Evolutionary conservation across 2,888 invertebrate genomes (phyloP).

Genomic region (Pseudoips prasinana): DNA sequence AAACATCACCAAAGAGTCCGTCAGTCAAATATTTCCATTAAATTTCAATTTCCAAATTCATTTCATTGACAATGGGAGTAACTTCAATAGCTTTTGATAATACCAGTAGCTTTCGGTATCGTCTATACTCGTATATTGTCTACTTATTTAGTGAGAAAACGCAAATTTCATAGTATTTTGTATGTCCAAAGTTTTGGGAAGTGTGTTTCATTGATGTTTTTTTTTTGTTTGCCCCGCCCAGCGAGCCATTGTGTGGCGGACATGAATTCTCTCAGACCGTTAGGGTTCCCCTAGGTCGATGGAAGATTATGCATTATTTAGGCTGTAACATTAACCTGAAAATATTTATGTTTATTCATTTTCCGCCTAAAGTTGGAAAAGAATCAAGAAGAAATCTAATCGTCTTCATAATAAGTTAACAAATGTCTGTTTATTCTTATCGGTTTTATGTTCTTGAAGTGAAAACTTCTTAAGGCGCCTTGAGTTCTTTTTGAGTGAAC

Average conservation of each 20-base stretch:
- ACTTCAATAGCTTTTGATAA: constrained; percentile 32
- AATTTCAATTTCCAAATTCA: constrained; percentile 70
- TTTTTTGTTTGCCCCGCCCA: constrained; percentile 55
- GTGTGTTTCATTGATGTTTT: constrained; percentile 62
- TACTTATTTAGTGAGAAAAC: constrained; percentile 31
- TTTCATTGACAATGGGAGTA: constrained; percentile 27
- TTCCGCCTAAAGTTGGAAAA: too few species aligned
- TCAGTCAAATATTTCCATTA: constrained; percentile 61
- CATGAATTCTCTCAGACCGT: constrained; percentile 22
- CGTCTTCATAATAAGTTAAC: too few species aligned
- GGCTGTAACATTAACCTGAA: too few species aligned
- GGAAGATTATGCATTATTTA: too few species aligned
- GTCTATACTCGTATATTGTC: too few species aligned
- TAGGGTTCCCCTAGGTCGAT: constrained; percentile 23
- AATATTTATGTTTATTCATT: too few species aligned
- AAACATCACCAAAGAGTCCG: constrained; percentile 46
- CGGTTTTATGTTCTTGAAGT: too few species aligned
- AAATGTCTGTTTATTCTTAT: too few species aligned
- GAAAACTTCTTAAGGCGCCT: too few species aligned
- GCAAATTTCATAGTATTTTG: constrained; percentile 48
- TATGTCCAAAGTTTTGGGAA: constrained; percentile 50
- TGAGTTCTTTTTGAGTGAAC: too few species aligned
- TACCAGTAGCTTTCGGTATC: too few species aligned
- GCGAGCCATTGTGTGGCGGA: constrained; percentile 52
- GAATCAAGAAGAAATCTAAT: too few species aligned